Percentiles rank a stretch among this genome's conserved stretches.
Conservation (phyloP, 1,140 invertebrate species). For the Cotesia vestalis region DNA sequence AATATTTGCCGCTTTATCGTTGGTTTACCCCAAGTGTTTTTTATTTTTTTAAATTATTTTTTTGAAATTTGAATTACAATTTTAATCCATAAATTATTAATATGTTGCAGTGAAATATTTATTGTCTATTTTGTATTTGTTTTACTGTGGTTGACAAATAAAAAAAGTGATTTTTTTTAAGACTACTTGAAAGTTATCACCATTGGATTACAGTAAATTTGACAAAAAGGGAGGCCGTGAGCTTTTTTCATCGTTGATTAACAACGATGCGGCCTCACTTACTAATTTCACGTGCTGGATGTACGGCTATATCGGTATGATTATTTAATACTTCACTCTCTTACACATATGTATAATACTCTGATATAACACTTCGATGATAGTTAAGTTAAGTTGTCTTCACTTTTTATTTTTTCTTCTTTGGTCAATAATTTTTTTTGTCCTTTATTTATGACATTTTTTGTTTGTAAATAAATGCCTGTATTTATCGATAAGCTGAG, state of each 20-base stretch:
- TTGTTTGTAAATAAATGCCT: background rate
- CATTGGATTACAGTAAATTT: background rate
- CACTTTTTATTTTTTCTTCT: background rate
- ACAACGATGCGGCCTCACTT: conserved; percentile 26
- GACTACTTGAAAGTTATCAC: background rate
- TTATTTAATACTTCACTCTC: background rate
- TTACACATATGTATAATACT: too few relatives aligned
- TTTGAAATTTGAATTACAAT: too few relatives aligned
- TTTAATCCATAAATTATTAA: background rate
- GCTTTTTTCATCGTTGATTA: conserved; percentile 2
- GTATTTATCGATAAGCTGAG: conserved; percentile 10
- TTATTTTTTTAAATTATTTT: background rate
- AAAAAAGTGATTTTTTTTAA: conserved; percentile 2
- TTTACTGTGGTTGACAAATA: background rate
- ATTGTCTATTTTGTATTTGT: background rate
- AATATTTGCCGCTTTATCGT: conserved; percentile 25
- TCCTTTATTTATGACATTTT: background rate
- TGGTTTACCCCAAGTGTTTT: background rate
- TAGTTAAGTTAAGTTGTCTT: too few relatives aligned
- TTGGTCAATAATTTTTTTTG: background rate
- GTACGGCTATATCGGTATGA: conserved; percentile 55
- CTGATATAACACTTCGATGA: too few relatives aligned
- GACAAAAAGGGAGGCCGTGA: conserved; percentile 13
- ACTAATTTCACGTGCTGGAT: conserved; percentile 45
- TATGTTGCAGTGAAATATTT: too few relatives aligned